Base-by-base conservation (phyloP, 2,888 invertebrate genomes). In the Pandemis heparana region DNA sequence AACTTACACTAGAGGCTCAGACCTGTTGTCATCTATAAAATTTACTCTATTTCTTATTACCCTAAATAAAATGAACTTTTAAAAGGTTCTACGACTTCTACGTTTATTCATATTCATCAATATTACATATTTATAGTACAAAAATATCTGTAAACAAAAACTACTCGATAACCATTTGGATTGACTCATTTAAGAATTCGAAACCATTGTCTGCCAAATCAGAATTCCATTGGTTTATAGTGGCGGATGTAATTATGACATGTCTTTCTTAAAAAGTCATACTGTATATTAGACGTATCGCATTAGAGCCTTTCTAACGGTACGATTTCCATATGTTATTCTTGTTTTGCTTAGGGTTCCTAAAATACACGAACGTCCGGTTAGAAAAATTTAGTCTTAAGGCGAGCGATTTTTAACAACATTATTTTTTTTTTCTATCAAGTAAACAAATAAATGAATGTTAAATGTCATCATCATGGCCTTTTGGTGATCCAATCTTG, bases 221-320 rank as follows among this genome's bases (percentile, higher is more conserved):
- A 12, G 68, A 62, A 41, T 39, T 12, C 41, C 18, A 62, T 41
- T 38, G 62, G 1, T 51, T 51, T 65, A 38, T 61, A 39, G 48
- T 66, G 61, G 23, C 23, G 71, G 71, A 71, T 62, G 18, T 62
- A 32, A 72, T 66, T 67, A 72, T 18, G 59, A 23, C 60, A 59
- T 43, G 10, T 51, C 51, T 16, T 23, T 56, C 68, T 73, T 68
- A 68, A 68, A 60, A 65, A 67, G 38, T 67, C 53, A 53, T 43
- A 16, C 60, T 65, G 60, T 66, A 65, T 41, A 18, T 64, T 65
- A 60, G 23, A 32, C 38, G 60, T 38, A 51, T 65, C 48, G 16
- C 38, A 16, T 14, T 56, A 38, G 63, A 43, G 46, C 16, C 23
- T 23, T 46, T 53, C 2, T 72, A 72, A 72, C 72, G 72, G 72